Conservation (phyloP, 2,888 invertebrate genomes). For the Oligia fasciuncula region DNA sequence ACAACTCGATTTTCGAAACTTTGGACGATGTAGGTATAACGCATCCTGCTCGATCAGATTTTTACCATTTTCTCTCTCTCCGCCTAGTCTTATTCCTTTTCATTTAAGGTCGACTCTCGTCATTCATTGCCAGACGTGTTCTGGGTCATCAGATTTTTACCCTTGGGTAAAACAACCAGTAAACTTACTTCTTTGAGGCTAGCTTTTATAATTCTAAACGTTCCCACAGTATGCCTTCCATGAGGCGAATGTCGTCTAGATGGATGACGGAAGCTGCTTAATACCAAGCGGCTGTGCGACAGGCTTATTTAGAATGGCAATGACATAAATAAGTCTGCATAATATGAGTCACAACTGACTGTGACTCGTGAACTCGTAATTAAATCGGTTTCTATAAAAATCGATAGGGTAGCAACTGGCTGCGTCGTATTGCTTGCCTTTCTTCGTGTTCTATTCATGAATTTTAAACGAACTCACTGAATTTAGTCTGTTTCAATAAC, state of each 20-base stretch:
- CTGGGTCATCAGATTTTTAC: not conserved
- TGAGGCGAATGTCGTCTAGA: slow-evolving; percentile 15
- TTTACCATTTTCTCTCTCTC: not conserved
- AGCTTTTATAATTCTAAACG: not conserved
- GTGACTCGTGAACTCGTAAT: not conserved
- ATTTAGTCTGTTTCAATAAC: not conserved
- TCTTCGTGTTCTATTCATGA: slow-evolving; percentile 29
- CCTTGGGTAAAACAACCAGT: not conserved
- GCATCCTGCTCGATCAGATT: not conserved
- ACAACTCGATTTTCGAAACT: not conserved
- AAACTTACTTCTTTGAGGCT: not conserved
- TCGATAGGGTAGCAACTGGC: slow-evolving; percentile 28
- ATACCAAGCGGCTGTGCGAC: slow-evolving; percentile 8
- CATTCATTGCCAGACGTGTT: not conserved
- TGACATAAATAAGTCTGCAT: slow-evolving; percentile 35
- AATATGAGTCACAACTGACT: slow-evolving; percentile 37
- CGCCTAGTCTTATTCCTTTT: not conserved
- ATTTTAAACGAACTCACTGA: not conserved
- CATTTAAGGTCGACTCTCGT: not conserved
- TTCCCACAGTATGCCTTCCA: not conserved
- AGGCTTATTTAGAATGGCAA: slow-evolving; percentile 23
- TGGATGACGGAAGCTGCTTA: slow-evolving; percentile 30
- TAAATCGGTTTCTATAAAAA: slow-evolving; percentile 23
- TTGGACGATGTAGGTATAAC: not conserved
- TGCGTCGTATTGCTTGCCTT: slow-evolving; percentile 20